Conservation (phyloP, 2,888 invertebrate species). For the Cephus pygmeus region DNA sequence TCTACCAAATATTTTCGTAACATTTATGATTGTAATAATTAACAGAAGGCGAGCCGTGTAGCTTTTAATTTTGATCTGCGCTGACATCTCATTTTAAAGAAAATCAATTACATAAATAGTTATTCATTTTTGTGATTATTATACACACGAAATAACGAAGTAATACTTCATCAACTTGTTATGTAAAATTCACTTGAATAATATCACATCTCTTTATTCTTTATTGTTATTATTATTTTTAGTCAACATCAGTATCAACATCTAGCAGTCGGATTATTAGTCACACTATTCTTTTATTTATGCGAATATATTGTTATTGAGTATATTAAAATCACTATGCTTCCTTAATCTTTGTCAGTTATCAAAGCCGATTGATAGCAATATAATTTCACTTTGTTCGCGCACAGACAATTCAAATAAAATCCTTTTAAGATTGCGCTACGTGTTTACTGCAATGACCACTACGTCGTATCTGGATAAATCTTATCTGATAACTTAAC, state of each 20-base stretch:
- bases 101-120: neutral
- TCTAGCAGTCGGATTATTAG: slow-evolving; percentile 9
- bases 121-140: neutral
- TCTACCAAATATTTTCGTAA: neutral
- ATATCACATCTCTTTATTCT: neutral
- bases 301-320: neutral
- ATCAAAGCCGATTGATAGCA: too few relatives aligned
- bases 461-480: slow-evolving; percentile 16
- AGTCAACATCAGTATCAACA: slow-evolving; percentile 7
- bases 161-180: neutral
- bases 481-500: slow-evolving; percentile 41
- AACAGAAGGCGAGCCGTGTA: neutral
- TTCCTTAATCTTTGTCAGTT: too few relatives aligned
- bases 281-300: slow-evolving; percentile 15
- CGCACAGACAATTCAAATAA: neutral
- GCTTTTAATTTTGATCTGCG: slow-evolving; percentile 3
- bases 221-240: slow-evolving; percentile 11
- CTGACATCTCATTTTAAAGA: slow-evolving; percentile 42
- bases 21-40: slow-evolving; percentile 5
- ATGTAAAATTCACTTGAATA: neutral
- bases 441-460: neutral
- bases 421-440: neutral
- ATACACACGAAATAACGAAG: neutral
- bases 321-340: neutral
- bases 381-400: too few relatives aligned